Evolutionary conservation across 2,113 vertebrate genomes (phyloP).

Genomic region (Thermophis baileyi): DNA sequence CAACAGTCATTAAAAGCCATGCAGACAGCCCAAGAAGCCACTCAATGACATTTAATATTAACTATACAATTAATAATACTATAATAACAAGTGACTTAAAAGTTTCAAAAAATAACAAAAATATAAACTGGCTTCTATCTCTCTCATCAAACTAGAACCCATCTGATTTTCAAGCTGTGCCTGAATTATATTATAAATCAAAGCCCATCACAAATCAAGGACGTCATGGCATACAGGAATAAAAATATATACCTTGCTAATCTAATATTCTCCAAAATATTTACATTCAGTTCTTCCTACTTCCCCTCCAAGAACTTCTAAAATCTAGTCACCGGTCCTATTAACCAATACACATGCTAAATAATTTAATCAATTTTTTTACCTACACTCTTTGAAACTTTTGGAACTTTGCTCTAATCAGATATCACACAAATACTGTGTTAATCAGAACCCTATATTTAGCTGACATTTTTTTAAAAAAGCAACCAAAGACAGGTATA

Average conservation of each 20-base stretch:
- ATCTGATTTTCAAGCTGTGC: neutral
- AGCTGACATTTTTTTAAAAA: neutral
- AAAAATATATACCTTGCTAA: neutral
- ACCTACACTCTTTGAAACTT: neutral
- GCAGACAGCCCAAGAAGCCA: neutral
- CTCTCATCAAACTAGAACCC: neutral
- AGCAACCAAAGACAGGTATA: neutral
- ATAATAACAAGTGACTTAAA: neutral
- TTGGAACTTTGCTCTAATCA: neutral
- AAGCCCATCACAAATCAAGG: neutral
- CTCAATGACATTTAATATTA: neutral
- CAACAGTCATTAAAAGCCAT: neutral
- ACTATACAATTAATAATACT: neutral
- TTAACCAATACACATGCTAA: neutral
- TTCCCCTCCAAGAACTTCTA: neutral
- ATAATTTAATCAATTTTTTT: neutral
- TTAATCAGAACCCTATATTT: neutral
- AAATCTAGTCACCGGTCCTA: neutral
- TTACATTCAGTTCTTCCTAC: neutral
- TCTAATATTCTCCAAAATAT: neutral
- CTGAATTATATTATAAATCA: neutral
- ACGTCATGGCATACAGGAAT: neutral
- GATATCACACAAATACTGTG: neutral
- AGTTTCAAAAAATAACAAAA: neutral
- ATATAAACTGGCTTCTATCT: neutral